These are phyloP conservation scores for Tyria jacobaeae DNA, from an alignment of 2,888 invertebrate species.

Conservation along the genomic window DNA sequence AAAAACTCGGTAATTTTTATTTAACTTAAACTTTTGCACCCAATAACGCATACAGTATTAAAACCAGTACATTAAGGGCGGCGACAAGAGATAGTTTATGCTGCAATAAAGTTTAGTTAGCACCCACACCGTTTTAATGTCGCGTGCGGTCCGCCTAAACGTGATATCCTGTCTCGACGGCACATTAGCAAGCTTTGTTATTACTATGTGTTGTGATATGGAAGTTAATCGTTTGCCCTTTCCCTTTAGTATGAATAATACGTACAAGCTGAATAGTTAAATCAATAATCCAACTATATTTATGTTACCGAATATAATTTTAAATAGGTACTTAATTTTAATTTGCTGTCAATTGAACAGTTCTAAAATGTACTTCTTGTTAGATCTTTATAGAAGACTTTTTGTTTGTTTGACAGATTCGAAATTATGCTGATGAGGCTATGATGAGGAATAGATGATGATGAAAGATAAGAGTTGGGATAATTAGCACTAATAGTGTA, in stretches of 20 bases:
- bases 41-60: slow-evolving; percentile 37
- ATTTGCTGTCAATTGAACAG: too few species aligned
- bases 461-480: too few species aligned
- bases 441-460: too few species aligned
- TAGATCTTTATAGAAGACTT: too few species aligned
- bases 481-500: too few species aligned
- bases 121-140: slow-evolving; percentile 47
- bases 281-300: too few species aligned
- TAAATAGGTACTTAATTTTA: too few species aligned
- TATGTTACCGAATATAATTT: too few species aligned
- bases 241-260: neutral
- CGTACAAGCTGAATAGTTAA: neutral
- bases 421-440: too few species aligned
- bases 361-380: too few species aligned
- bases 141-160: slow-evolving; percentile 51
- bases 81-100: slow-evolving; percentile 58
- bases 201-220: slow-evolving; percentile 1
- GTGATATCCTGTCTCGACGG: slow-evolving; percentile 56
- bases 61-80: slow-evolving; percentile 47
- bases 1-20: neutral
- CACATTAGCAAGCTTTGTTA: slow-evolving; percentile 7
- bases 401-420: too few species aligned
- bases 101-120: slow-evolving; percentile 56
- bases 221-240: slow-evolving; percentile 4
- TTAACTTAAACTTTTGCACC: slow-evolving; percentile 17